Conservation (phyloP, 92 coral and sea anemone genomes). For the Heliopora coerulea region DNA sequence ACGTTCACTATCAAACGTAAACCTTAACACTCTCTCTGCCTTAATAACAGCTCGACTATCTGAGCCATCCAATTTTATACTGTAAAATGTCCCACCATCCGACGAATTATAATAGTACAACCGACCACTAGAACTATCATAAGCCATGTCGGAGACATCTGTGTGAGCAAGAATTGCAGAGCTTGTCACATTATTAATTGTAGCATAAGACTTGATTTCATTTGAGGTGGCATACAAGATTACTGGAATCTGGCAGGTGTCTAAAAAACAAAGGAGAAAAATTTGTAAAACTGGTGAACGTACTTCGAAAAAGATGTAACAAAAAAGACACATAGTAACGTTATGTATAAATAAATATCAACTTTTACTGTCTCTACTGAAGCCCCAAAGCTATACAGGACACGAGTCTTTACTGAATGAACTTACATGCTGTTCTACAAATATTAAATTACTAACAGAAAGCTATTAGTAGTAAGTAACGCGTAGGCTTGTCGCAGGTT, state of each 20-base stretch:
- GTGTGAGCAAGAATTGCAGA: neutral
- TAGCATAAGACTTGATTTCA: neutral
- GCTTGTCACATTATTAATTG: neutral
- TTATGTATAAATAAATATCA: too few species aligned
- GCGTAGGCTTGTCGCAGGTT: too few species aligned
- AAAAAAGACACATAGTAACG: too few species aligned
- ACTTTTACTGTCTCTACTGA: too few species aligned
- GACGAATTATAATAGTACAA: neutral
- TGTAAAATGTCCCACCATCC: neutral
- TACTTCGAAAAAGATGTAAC: too few species aligned
- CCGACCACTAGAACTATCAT: neutral
- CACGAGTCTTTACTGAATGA: too few species aligned
- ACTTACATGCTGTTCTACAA: too few species aligned
- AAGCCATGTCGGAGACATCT: neutral
- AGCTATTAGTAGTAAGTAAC: too few species aligned
- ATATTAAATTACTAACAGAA: too few species aligned
- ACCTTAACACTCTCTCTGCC: neutral
- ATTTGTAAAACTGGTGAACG: too few species aligned
- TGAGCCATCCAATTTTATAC: neutral
- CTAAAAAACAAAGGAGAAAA: too few species aligned
- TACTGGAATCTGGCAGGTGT: neutral
- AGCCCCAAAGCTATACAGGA: too few species aligned
- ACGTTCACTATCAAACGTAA: slow-evolving; percentile 21
- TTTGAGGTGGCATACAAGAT: neutral
- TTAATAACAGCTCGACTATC: neutral